A percentile compares a stretch with the other conserved stretches of the same genome.
Conservation (phyloP, 2,113 vertebrate species). For the Gobius niger region DNA sequence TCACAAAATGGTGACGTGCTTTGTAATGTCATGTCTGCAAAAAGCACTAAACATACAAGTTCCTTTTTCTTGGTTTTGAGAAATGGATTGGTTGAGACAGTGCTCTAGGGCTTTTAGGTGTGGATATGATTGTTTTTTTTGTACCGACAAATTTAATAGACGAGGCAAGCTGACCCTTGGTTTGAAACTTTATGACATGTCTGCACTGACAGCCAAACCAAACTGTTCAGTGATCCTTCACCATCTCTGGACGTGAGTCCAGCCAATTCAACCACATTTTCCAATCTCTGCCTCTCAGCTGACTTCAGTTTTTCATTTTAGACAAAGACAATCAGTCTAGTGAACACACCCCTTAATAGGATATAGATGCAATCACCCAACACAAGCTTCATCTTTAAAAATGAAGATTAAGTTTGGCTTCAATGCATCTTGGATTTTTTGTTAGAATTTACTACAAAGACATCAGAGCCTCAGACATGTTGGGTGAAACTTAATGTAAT, state of each 20-base stretch:
- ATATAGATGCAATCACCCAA: neutral
- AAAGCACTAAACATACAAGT: neutral
- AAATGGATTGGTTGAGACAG: neutral
- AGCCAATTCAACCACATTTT: neutral
- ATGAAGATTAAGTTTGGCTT: neutral
- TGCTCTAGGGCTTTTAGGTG: neutral
- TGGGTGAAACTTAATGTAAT: too few species aligned
- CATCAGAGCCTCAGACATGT: too few species aligned
- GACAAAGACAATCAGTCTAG: neutral
- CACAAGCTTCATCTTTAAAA: neutral
- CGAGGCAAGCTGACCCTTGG: neutral
- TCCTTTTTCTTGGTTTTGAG: neutral
- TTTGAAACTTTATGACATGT: neutral
- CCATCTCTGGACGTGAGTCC: neutral
- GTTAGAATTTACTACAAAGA: too few species aligned
- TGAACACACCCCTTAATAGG: neutral
- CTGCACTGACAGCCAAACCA: neutral
- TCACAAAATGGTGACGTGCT: too few species aligned
- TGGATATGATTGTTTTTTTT: neutral
- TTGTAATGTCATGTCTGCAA: neutral
- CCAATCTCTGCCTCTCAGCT: constrained; percentile 3
- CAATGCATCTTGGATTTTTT: neutral
- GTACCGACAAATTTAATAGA: neutral
- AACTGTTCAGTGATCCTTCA: neutral
- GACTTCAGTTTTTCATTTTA: neutral